Evolutionary conservation across 2,113 vertebrate species (phyloP), one percentile per base, ranked within the genome.

Genomic region (Lycaon pictus): DNA sequence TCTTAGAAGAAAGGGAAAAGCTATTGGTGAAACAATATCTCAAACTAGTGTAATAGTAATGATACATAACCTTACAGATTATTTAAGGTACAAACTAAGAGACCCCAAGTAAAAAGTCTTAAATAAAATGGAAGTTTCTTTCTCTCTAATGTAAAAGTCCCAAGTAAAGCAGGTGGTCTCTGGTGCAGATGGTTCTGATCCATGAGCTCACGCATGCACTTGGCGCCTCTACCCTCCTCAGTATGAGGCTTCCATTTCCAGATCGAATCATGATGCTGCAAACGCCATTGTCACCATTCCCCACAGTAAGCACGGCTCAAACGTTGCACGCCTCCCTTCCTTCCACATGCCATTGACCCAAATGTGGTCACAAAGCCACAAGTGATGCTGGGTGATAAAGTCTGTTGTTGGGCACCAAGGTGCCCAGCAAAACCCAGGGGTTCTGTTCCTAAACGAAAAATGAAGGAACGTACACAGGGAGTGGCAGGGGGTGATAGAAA

Each of bases 1-100:
- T n/a, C 62, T 27, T 35, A 71, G 25, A 90, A 92, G 37, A 93
- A 63, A 82, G 32, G 32, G 55, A 96, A 82, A 96, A n/a, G 2
- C 11, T 89, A 48, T 43, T 25, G 22, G 13, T 88, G 81, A 35
- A 74, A 62, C 19, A 32, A 11, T 51, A 12, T 82, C 80, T 89
- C 55, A 13, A 81, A 35, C 25, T 82, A 43, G 43, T 43, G 43
- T 43, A 43, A 43, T 69, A 60, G 27, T 23, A 82, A 71, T 19
- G 27, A 55, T 10, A 51, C 32, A 53, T 60, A 55, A 22, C 2
- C 16, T 65, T 65, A 22, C 17, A 3, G 23, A 58, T n/a, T 67
- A 60, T 51, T 71, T 94, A 85, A 77, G 32, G 37, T 27, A 90
- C 25, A 90, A 51, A 58, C 67, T 51, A 37, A 89, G 13, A 65